These are phyloP conservation scores for Eilema sororculum DNA, from an alignment of 2,888 invertebrate species.

Conservation along the genomic window DNA sequence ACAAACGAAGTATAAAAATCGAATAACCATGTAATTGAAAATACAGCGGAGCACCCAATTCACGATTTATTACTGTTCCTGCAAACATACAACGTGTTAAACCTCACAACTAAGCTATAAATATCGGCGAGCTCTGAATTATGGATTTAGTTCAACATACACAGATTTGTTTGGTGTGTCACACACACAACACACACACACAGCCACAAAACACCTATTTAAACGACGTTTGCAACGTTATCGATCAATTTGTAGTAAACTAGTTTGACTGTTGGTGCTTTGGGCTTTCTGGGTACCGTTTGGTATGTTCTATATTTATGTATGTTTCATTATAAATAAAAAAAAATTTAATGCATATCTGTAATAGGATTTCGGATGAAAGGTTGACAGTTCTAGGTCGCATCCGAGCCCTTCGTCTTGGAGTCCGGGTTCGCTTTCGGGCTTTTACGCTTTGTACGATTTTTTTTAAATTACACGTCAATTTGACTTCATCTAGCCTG, in stretches of 20 bases:
- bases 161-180: conserved; percentile 63
- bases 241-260: conserved; percentile 44
- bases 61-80: conserved; percentile 65
- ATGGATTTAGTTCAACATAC: conserved; percentile 65
- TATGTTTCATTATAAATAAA: neutral
- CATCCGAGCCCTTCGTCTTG: no score
- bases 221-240: conserved; percentile 39
- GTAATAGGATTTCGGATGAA: no score
- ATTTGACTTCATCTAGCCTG: no score
- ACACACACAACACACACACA: conserved; percentile 20
- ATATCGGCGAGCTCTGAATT: conserved; percentile 74
- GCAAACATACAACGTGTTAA: conserved; percentile 73
- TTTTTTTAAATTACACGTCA: no score
- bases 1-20: conserved; percentile 29
- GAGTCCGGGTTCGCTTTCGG: no score
- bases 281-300: neutral
- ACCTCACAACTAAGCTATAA: conserved; percentile 74
- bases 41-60: conserved; percentile 59
- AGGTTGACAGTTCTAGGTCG: no score
- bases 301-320: neutral
- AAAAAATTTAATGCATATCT: neutral
- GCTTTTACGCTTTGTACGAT: no score
- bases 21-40: conserved; percentile 56
- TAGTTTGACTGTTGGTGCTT: conserved; percentile 21
- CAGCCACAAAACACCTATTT: conserved; percentile 54